Conservation (phyloP, 1,140 invertebrate species). For the honey bee (Apis mellifera) region Amel_HAv3.1 CM009937.2:11927501-11928000, state of each 20-base stretch:
- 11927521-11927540: too few species aligned
- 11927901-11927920: slow-evolving; percentile 42
- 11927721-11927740: neutral
- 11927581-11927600: too few species aligned
- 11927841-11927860: neutral
- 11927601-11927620: neutral
- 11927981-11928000: slow-evolving; percentile 64
- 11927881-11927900: slow-evolving; percentile 25
- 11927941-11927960: slow-evolving; percentile 68
- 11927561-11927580: too few species aligned
- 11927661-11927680: neutral
- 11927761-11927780: neutral
- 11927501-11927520: too few species aligned
- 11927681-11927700: slow-evolving; percentile 7
- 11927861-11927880: slow-evolving; percentile 40
- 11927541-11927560: too few species aligned
- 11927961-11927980: slow-evolving; percentile 63
- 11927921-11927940: slow-evolving; percentile 62
- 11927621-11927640: neutral
- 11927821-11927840: too few species aligned
- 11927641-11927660: slow-evolving; percentile 10
- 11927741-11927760: slow-evolving; percentile 31
- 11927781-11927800: neutral
- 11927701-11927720: neutral
- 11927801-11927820: slow-evolving; percentile 40